Evolutionary conservation across 2,113 vertebrate species (phyloP), one percentile per base, ranked within the genome.

Genomic region (Perca fluviatilis): DNA sequence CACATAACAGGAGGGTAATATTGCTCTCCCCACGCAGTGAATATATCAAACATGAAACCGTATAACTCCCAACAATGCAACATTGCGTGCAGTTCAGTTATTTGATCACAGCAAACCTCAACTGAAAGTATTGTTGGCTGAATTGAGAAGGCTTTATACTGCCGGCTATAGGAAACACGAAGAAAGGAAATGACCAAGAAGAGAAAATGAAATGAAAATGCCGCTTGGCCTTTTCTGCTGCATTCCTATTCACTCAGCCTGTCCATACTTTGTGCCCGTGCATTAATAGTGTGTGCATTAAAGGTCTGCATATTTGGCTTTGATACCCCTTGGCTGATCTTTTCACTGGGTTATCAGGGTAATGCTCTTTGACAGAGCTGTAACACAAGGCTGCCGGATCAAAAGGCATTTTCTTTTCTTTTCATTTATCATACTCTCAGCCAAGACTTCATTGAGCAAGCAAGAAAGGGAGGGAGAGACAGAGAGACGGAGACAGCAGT

Each of bases 341-440:
- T 82, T 74, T n/a, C 79, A 60, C 72, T 6, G 69, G 80, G 79
- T 84, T 89, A 86, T 92, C 84, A 79, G 74, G 82, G 77, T 91
- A 90, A 92, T 88, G 69, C 76, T 89, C 82, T 83, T 19, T 88
- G 89, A 91, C 90, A 88, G 86, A 90, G 91, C 74, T 69, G 56
- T 84, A 86, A 92, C 83, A 88, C 61, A 79, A 84, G 73, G 73
- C 85, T 47, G 86, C 83, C 46, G 81, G 82, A 92, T 94, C 89
- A 91, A 88, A 91, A 90, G 75, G 67, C 76, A 86, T 88, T 89
- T 89, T 88, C 82, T 92, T 93, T 91, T 85, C 90, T 91, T 91
- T 93, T 92, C 89, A 86, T 93, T 85, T 86, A 61, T 64, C 58
- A 6, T 50, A 64, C 68, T 75, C 68, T 74, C 74, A 70, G 85